Evolutionary conservation across 2,113 vertebrate species (phyloP).

Genomic region (Polypterus senegalus): DNA sequence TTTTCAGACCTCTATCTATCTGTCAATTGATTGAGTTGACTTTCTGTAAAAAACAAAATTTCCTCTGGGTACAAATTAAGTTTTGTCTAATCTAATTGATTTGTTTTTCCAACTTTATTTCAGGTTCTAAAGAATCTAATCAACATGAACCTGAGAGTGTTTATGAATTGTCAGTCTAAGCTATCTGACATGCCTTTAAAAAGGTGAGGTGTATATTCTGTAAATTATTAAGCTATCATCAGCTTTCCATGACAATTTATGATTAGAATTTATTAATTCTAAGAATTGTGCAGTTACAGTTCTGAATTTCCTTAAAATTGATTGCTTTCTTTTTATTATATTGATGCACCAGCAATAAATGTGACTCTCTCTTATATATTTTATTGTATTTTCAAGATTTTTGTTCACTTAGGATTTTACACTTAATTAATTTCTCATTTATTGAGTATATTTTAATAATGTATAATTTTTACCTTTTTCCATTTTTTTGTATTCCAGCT

Average conservation of each 20-base stretch:
- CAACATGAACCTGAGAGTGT: constrained; percentile 83
- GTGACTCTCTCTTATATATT: too few relatives aligned
- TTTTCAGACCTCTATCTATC: too few relatives aligned
- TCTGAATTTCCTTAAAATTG: too few relatives aligned
- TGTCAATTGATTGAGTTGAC: too few relatives aligned
- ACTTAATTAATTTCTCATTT: neutral
- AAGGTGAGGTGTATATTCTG: constrained; percentile 57
- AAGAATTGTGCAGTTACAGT: too few relatives aligned
- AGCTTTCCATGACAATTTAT: neutral
- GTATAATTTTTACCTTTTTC: neutral
- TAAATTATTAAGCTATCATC: too few relatives aligned
- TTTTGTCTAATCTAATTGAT: neutral
- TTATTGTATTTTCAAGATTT: too few relatives aligned
- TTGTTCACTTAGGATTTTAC: too few relatives aligned
- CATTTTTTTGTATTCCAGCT: constrained; percentile 49
- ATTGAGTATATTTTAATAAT: neutral
- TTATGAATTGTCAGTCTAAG: constrained; percentile 97
- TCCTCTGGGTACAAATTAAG: too few relatives aligned
- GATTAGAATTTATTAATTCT: neutral
- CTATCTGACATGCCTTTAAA: constrained; percentile 95
- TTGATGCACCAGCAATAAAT: too few relatives aligned
- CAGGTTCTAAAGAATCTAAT: constrained; percentile 85
- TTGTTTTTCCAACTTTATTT: constrained; percentile 22
- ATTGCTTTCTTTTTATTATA: too few relatives aligned
- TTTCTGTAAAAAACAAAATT: too few relatives aligned